A percentile compares a stretch with the other conserved stretches of the same genome.
phyloP scores from a whole-genome alignment of 2,113 vertebrate genomes.

The Myotis yumanensis region DNA sequence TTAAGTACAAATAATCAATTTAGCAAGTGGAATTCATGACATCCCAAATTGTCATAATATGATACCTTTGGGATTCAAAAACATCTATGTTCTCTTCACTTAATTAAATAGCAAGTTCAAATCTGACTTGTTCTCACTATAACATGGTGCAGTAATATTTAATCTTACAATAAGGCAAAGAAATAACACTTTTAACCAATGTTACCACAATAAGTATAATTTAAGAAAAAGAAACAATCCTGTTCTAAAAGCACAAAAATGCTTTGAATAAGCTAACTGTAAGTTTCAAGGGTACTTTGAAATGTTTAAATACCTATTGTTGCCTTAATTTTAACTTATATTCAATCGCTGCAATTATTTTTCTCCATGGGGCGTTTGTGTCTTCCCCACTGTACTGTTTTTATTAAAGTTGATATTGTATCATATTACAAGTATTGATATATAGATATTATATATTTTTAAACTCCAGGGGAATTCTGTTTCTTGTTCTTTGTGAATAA shows the following conservation, averaged over 20 bases:
- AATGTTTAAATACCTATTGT: neutral
- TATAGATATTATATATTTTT: constrained; percentile 38
- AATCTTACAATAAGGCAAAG: neutral
- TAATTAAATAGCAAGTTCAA: constrained; percentile 32
- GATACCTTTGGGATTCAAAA: neutral
- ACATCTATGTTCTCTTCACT: neutral
- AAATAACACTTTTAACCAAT: neutral
- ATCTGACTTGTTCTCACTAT: neutral
- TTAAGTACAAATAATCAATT: neutral
- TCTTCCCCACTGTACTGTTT: neutral
- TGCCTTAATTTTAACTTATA: neutral
- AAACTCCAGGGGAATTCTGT: constrained; percentile 59
- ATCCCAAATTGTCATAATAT: neutral
- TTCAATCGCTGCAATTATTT: neutral
- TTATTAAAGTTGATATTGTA: neutral
- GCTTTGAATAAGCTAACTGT: neutral
- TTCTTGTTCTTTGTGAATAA: constrained; percentile 60
- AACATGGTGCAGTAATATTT: neutral
- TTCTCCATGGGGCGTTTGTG: neutral
- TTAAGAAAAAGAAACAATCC: neutral
- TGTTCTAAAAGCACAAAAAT: neutral
- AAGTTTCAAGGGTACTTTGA: neutral
- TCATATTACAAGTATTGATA: neutral
- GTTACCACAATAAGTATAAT: neutral
- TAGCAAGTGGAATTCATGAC: neutral